phyloP scores from a whole-genome alignment of 1,140 invertebrate species.

The Brachionus koreanus region DNA sequence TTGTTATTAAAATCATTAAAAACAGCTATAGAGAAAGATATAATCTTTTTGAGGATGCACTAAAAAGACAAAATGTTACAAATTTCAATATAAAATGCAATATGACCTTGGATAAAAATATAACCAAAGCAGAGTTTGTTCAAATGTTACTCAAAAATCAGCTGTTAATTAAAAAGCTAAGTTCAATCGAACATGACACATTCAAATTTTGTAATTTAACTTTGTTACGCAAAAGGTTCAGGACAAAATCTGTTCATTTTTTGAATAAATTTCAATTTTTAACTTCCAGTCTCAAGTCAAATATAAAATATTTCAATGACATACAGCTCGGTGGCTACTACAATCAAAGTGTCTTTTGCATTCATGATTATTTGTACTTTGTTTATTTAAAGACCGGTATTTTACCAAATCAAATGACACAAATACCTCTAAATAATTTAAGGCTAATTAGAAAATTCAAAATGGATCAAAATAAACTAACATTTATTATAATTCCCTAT shows the following conservation, averaged over 20 bases:
- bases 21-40: background rate
- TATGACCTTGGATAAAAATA: background rate
- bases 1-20: too few relatives aligned
- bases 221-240: background rate
- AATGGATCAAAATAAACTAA: background rate
- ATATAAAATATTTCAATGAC: background rate
- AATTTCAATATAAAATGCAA: background rate
- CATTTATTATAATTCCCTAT: constrained; percentile 16
- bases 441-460: background rate
- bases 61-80: background rate
- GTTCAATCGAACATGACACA: background rate
- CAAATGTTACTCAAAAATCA: background rate
- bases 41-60: background rate
- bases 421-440: background rate
- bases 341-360: background rate
- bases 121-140: background rate
- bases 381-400: background rate
- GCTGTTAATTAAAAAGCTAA: background rate
- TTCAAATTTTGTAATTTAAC: constrained; percentile 8
- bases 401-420: background rate
- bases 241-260: background rate
- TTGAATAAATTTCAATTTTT: constrained; percentile 7
- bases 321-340: background rate
- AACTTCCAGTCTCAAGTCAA: background rate
- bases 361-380: background rate